Evolutionary conservation across 1,140 invertebrate species (phyloP).

Genomic region (Drosophila virilis): DNA sequence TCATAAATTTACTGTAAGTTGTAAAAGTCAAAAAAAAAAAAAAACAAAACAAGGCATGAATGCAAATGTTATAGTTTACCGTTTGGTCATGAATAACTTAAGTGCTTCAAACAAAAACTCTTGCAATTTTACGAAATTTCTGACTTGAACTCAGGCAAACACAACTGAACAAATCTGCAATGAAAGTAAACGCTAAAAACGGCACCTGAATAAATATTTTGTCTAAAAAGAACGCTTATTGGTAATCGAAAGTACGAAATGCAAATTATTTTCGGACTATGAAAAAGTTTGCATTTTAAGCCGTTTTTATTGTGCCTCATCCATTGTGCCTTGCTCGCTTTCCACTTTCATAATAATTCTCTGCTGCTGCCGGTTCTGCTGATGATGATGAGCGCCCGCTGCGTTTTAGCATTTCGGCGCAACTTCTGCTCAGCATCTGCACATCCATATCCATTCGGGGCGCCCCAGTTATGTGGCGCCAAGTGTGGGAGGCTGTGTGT

Average conservation of each 20-base stretch:
- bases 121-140: background rate
- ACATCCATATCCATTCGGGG: constrained; percentile 38
- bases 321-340: constrained; percentile 42
- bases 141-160: background rate
- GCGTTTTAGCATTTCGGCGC: constrained; percentile 73
- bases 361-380: constrained; percentile 9
- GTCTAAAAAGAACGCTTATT: constrained; percentile 30
- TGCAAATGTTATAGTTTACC: background rate
- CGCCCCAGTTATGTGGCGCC: constrained; percentile 60
- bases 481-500: constrained; percentile 20
- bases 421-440: constrained; percentile 59
- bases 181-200: constrained; percentile 15
- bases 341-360: constrained; percentile 33
- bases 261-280: constrained; percentile 31
- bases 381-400: constrained; percentile 66
- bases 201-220: constrained; percentile 31
- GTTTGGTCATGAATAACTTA: constrained; percentile 9
- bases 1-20: too few relatives aligned
- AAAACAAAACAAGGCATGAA: background rate
- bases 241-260: constrained; percentile 39
- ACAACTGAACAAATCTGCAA: constrained; percentile 2
- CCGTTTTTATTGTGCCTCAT: constrained; percentile 39
- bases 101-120: constrained; percentile 5
- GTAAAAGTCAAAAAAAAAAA: background rate
- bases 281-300: constrained; percentile 41